Evolutionary conservation across 2,888 invertebrate species (phyloP).

Genomic region (Drosophila fungiperda): DNA sequence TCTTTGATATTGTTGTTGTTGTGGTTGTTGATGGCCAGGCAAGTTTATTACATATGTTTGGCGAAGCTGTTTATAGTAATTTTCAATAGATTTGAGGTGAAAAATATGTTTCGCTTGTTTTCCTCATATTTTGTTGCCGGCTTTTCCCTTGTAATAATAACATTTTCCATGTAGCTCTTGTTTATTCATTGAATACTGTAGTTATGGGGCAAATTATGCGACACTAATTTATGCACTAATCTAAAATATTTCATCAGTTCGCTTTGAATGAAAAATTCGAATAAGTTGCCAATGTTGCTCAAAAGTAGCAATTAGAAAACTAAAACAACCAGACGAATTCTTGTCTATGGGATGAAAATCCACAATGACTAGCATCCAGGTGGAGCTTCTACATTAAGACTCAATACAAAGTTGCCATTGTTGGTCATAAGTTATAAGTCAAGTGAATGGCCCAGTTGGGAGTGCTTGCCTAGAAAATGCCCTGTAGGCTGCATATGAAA

Average conservation of each 20-base stretch:
- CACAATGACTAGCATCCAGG: neutral
- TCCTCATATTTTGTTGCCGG: constrained; percentile 9
- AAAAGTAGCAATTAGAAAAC: neutral
- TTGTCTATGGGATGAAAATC: neutral
- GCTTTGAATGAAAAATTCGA: neutral
- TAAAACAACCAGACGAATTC: neutral
- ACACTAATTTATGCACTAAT: constrained; percentile 1
- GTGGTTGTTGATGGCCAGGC: constrained; percentile 37
- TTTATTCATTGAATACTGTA: neutral
- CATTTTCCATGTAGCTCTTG: neutral
- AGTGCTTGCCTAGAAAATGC: neutral
- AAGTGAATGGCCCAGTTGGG: neutral
- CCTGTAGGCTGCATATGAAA: neutral
- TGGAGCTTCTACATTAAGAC: neutral
- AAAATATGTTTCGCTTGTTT: constrained; percentile 64
- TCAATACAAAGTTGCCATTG: neutral
- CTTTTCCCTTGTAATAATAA: constrained; percentile 10
- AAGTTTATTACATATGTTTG: constrained; percentile 44
- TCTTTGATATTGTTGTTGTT: constrained; percentile 29
- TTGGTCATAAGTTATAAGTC: neutral
- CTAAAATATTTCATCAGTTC: neutral
- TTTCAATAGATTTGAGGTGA: constrained; percentile 68
- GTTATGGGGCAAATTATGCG: constrained; percentile 10
- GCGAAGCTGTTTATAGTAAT: constrained; percentile 67
- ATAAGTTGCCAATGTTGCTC: neutral